phyloP scores from a whole-genome alignment of 1,140 invertebrate genomes.

The Gonatopus flavifemur region DNA sequence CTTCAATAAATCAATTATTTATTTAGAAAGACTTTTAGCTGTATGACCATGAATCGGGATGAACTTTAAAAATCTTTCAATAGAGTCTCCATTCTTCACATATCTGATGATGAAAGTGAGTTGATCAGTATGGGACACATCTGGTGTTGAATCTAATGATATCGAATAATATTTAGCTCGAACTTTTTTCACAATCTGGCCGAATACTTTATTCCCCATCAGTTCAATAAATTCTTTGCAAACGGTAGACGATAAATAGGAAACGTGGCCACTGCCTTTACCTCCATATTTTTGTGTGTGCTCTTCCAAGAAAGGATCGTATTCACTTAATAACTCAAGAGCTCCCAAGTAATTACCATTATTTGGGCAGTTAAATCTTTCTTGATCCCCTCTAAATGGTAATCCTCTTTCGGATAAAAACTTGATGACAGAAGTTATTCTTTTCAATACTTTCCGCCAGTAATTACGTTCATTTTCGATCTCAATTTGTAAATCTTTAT shows the following conservation, averaged over 20 bases:
- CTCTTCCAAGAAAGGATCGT: background rate
- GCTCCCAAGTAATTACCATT: constrained; percentile 37
- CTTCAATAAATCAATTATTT: constrained; percentile 33
- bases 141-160: constrained; percentile 14
- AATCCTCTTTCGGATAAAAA: constrained; percentile 28
- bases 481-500: background rate
- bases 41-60: constrained; percentile 26
- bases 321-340: constrained; percentile 18
- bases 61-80: constrained; percentile 21
- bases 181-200: constrained; percentile 14
- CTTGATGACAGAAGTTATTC: constrained; percentile 27
- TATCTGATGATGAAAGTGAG: constrained; percentile 7
- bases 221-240: constrained; percentile 9
- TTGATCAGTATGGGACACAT: constrained; percentile 10
- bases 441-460: constrained; percentile 30
- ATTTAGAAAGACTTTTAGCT: constrained; percentile 26
- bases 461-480: constrained; percentile 20
- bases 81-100: background rate
- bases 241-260: constrained; percentile 12
- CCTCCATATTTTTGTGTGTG: background rate
- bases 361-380: constrained; percentile 29
- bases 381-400: constrained; percentile 29
- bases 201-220: background rate
- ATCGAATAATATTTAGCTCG: constrained; percentile 12
- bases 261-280: constrained; percentile 6